Percentiles rank a stretch among this genome's conserved stretches.
Conservation (phyloP, 2,888 invertebrate genomes). For the Acronicta leporina region DNA sequence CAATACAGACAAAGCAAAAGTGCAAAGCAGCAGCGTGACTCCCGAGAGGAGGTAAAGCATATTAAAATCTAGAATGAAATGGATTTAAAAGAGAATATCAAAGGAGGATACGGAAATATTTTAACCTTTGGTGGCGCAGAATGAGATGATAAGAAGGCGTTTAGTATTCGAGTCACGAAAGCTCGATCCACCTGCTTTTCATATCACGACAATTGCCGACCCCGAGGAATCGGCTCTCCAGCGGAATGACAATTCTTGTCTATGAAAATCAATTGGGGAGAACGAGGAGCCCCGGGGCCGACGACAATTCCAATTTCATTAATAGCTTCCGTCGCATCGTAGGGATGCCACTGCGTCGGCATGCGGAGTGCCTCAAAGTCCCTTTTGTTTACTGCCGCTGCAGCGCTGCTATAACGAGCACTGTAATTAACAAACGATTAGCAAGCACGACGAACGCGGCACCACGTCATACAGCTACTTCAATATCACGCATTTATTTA, state of each 20-base stretch:
- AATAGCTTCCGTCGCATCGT: slow-evolving; percentile 79
- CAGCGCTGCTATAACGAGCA: slow-evolving; percentile 49
- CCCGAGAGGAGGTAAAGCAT: slow-evolving; percentile 62
- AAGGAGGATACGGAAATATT: slow-evolving; percentile 75
- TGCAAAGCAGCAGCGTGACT: slow-evolving; percentile 46
- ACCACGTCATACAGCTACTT: slow-evolving; percentile 22
- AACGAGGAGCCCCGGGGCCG: slow-evolving; percentile 73
- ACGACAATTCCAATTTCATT: slow-evolving; percentile 83
- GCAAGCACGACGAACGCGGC: slow-evolving; percentile 22
- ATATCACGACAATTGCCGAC: slow-evolving; percentile 87
- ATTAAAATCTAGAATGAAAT: slow-evolving; percentile 72
- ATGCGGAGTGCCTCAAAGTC: slow-evolving; percentile 50
- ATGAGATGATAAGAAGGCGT: slow-evolving; percentile 83
- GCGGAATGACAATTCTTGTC: slow-evolving; percentile 84
- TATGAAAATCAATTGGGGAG: slow-evolving; percentile 86
- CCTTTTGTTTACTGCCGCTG: slow-evolving; percentile 47
- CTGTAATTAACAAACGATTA: slow-evolving; percentile 59
- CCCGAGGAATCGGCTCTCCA: slow-evolving; percentile 79
- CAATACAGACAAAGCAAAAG: slow-evolving; percentile 40
- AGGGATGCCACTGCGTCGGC: slow-evolving; percentile 64
- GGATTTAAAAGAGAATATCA: slow-evolving; percentile 71
- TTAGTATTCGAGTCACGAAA: slow-evolving; percentile 83
- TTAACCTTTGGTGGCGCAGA: slow-evolving; percentile 78
- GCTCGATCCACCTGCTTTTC: slow-evolving; percentile 87
- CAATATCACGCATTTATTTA: slow-evolving; percentile 23